A percentile compares a stretch with the other conserved stretches of the same genome.
These are phyloP conservation scores for Mionectes macconnelli DNA, from an alignment of 2,113 vertebrate genomes.

Conservation along the genomic window DNA sequence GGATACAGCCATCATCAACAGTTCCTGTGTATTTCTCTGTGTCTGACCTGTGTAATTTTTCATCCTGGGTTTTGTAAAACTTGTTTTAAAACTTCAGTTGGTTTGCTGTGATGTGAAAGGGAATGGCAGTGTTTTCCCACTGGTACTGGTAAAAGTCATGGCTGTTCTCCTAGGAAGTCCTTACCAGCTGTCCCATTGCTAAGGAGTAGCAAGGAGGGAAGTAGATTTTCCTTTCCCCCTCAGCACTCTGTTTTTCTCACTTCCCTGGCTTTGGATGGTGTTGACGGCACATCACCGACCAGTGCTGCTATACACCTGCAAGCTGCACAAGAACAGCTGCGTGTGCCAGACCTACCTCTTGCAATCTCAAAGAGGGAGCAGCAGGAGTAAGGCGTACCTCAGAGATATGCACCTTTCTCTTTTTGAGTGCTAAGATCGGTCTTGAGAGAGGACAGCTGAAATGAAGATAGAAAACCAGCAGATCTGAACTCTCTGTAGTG, in stretches of 20 bases:
- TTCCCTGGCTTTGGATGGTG: not conserved
- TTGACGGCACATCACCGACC: not conserved
- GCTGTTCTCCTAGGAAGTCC: not conserved
- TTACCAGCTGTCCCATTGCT: not conserved
- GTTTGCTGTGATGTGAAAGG: not conserved
- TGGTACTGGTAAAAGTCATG: not conserved
- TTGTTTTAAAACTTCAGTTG: not conserved
- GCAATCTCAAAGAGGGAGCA: not conserved
- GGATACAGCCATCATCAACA: not conserved
- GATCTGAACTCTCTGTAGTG: not conserved
- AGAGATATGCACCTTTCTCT: fast-evolving
- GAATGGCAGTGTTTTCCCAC: not conserved
- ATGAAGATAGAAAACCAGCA: not conserved
- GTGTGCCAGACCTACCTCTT: not conserved
- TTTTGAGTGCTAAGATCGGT: not conserved
- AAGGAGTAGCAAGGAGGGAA: not conserved
- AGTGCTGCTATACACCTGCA: not conserved
- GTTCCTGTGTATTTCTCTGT: not conserved
- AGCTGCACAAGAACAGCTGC: not conserved
- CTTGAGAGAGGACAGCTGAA: not conserved
- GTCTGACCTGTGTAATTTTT: not conserved
- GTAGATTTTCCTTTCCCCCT: not conserved
- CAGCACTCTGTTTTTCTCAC: not conserved
- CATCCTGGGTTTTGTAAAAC: not conserved
- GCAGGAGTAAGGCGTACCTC: not conserved